Percentiles rank a stretch among this genome's conserved stretches.
These are phyloP conservation scores for Pandemis heparana DNA, from an alignment of 2,888 invertebrate genomes.

Conservation along the genomic window DNA sequence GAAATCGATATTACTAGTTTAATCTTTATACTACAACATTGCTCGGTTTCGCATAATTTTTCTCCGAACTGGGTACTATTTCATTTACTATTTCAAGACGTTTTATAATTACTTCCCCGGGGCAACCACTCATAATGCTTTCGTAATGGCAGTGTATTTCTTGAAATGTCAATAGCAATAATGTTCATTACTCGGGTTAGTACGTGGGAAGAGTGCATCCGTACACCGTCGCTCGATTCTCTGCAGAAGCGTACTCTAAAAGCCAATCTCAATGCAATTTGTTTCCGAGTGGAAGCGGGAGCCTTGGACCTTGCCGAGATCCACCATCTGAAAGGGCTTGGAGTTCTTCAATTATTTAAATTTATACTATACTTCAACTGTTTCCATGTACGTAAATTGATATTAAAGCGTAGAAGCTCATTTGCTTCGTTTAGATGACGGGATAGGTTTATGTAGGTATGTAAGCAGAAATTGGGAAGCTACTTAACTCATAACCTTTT, in stretches of 20 bases:
- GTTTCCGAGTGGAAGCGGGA: conserved; percentile 38
- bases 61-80: conserved; percentile 10
- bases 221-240: conserved; percentile 14
- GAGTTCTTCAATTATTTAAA: conserved; percentile 8
- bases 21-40: background rate
- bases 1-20: background rate
- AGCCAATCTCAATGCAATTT: conserved; percentile 43
- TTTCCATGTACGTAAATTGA: background rate
- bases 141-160: conserved; percentile 14
- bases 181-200: background rate
- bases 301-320: conserved; percentile 26
- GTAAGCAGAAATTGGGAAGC: background rate
- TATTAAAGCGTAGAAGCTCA: background rate
- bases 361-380: conserved; percentile 1
- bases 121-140: conserved; percentile 19
- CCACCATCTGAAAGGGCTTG: conserved; percentile 22
- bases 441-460: background rate
- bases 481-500: conserved; percentile 36
- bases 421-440: background rate
- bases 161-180: conserved; percentile 19
- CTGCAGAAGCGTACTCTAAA: conserved; percentile 31
- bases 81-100: background rate
- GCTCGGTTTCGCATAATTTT: background rate
- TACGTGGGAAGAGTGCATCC: conserved; percentile 1
- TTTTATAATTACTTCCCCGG: background rate